phyloP scores from a whole-genome alignment of 2,888 invertebrate species.

The Acleris laterana region DNA sequence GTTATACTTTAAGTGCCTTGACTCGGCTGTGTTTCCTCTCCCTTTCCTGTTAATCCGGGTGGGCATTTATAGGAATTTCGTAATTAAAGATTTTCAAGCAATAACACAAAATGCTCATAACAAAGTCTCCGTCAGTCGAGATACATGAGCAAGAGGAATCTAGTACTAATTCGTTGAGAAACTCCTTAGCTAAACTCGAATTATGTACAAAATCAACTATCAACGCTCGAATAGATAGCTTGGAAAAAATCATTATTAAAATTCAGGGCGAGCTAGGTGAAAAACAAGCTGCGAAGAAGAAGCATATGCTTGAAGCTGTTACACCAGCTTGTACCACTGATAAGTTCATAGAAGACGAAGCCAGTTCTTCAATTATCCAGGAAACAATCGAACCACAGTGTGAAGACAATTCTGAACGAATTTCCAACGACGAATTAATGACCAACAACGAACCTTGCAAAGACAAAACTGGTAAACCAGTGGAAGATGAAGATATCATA shows the following conservation, averaged over 20 bases:
- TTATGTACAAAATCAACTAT: slow-evolving; percentile 45
- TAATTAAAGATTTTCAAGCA: slow-evolving; percentile 45
- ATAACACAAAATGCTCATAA: too few relatives aligned
- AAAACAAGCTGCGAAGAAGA: slow-evolving; percentile 14
- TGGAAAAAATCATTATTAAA: slow-evolving; percentile 55
- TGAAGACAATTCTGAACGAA: too few relatives aligned
- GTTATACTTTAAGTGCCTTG: slow-evolving; percentile 47
- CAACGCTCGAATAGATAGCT: slow-evolving; percentile 59
- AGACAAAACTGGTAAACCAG: too few relatives aligned
- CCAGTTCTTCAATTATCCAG: too few relatives aligned
- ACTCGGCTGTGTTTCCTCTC: slow-evolving; percentile 22
- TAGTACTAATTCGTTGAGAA: not conserved
- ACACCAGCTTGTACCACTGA: too few relatives aligned
- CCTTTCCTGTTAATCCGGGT: not conserved
- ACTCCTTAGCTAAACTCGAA: slow-evolving; percentile 14
- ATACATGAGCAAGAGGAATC: slow-evolving; percentile 44
- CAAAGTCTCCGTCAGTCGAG: slow-evolving; percentile 18
- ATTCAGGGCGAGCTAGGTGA: slow-evolving; percentile 61
- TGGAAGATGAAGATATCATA: too few relatives aligned
- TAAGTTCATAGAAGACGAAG: too few relatives aligned
- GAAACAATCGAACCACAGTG: too few relatives aligned
- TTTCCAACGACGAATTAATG: too few relatives aligned
- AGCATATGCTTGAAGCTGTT: too few relatives aligned
- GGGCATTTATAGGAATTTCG: slow-evolving; percentile 39
- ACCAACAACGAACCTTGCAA: too few relatives aligned